phyloP scores from a whole-genome alignment of 2,888 invertebrate genomes.

The Dynastes hyllus region DNA sequence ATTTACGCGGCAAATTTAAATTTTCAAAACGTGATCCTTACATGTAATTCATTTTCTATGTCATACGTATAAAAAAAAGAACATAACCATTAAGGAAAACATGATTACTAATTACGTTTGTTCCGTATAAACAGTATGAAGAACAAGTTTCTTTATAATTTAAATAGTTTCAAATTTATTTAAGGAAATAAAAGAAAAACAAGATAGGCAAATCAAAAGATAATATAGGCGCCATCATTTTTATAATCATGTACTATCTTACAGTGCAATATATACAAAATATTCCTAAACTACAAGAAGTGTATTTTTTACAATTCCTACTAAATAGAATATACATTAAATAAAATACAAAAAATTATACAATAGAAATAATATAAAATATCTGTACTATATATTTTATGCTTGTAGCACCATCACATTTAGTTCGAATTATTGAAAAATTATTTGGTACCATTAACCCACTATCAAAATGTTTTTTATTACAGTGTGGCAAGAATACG shows the following conservation, averaged over 20 bases:
- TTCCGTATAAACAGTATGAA: too few relatives aligned
- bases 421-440: constrained; percentile 58
- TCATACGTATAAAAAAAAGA: too few relatives aligned
- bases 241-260: constrained; percentile 53
- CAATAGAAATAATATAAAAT: constrained; percentile 60
- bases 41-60: too few relatives aligned
- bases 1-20: too few relatives aligned
- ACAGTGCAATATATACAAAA: constrained; percentile 68
- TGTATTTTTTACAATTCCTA: constrained; percentile 59
- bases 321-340: constrained; percentile 58
- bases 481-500: constrained; percentile 94
- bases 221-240: constrained; percentile 43
- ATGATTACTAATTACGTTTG: too few relatives aligned
- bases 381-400: constrained; percentile 60
- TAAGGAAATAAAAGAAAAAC: background rate
- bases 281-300: constrained; percentile 61
- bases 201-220: constrained; percentile 17
- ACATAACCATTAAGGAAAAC: too few relatives aligned
- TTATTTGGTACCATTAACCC: constrained; percentile 43
- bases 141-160: too few relatives aligned
- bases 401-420: constrained; percentile 69
- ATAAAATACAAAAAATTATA: constrained; percentile 53
- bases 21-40: too few relatives aligned
- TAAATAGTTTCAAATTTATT: too few relatives aligned
- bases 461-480: constrained; percentile 60